phyloP scores from a whole-genome alignment of 2,888 invertebrate species.

The Clistopyga incitator region DNA sequence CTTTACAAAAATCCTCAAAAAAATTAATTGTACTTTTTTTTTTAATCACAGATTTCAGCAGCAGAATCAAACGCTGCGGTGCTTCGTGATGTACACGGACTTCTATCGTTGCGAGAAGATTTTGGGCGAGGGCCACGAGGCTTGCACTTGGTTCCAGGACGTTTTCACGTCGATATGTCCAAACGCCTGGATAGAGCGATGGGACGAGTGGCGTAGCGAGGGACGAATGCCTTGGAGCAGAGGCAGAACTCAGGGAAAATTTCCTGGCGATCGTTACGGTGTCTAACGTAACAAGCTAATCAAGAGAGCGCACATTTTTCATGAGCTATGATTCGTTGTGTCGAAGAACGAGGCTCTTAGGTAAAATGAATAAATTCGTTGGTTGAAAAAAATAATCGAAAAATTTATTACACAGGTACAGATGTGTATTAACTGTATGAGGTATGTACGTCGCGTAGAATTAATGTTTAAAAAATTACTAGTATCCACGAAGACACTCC shows the following conservation, averaged over 20 bases:
- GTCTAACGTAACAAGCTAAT: conserved; percentile 20
- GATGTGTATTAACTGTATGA: conserved; percentile 74
- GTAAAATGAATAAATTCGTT: conserved; percentile 56
- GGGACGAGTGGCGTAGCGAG: conserved; percentile 74
- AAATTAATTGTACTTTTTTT: no score
- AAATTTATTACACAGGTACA: conserved; percentile 81
- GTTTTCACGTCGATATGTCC: conserved; percentile 78
- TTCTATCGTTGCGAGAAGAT: conserved; percentile 79
- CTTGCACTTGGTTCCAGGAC: conserved; percentile 79
- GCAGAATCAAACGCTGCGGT: conserved; percentile 78
- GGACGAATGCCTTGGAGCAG: conserved; percentile 73
- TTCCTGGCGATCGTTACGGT: conserved; percentile 75
- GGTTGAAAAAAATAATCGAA: conserved; percentile 76
- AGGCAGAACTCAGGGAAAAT: conserved; percentile 69
- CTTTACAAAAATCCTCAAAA: background rate
- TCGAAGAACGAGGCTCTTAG: background rate
- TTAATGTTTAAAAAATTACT: conserved; percentile 48
- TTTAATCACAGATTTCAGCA: conserved; percentile 78
- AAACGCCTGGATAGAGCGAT: conserved; percentile 75
- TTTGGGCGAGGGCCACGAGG: conserved; percentile 75
- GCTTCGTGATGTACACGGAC: conserved; percentile 80
- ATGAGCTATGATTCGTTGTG: conserved; percentile 1
- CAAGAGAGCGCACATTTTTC: conserved; percentile 2
- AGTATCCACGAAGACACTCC: conserved; percentile 60
- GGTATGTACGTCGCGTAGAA: conserved; percentile 71